Conservation (phyloP, 2,888 invertebrate species). For the Nasonovia ribisnigri region DNA sequence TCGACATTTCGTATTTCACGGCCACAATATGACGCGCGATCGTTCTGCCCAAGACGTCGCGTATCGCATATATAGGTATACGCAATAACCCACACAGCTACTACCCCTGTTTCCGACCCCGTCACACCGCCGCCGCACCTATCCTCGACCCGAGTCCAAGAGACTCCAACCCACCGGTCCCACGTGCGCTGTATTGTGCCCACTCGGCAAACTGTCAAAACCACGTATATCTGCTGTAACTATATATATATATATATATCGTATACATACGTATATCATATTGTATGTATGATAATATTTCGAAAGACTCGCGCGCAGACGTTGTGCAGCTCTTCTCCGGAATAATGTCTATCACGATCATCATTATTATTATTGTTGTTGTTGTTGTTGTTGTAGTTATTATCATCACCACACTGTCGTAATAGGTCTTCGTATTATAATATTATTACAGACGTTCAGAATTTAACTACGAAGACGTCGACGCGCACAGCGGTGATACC, state of each 20-base stretch:
- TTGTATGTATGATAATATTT: background rate
- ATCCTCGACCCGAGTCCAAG: background rate
- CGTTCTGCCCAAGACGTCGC: background rate
- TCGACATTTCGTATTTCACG: conserved; percentile 24
- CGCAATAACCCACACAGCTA: background rate
- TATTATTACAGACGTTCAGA: background rate
- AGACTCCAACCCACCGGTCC: background rate
- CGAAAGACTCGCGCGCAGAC: background rate
- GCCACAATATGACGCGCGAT: background rate
- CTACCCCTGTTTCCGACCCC: background rate
- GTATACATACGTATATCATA: background rate
- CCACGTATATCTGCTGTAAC: background rate
- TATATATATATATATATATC: background rate
- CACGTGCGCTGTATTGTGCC: background rate
- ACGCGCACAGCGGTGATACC: background rate
- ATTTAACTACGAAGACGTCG: background rate
- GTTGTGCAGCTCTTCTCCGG: background rate
- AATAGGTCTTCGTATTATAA: background rate
- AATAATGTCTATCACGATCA: background rate
- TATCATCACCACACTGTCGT: background rate
- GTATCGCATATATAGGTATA: background rate
- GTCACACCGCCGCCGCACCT: background rate
- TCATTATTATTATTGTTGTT: background rate
- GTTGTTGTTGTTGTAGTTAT: background rate
- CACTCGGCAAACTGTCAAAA: background rate